These are phyloP conservation scores for Pseudopipra pipra DNA, from an alignment of 2,113 vertebrate species.

Conservation along the genomic window DNA sequence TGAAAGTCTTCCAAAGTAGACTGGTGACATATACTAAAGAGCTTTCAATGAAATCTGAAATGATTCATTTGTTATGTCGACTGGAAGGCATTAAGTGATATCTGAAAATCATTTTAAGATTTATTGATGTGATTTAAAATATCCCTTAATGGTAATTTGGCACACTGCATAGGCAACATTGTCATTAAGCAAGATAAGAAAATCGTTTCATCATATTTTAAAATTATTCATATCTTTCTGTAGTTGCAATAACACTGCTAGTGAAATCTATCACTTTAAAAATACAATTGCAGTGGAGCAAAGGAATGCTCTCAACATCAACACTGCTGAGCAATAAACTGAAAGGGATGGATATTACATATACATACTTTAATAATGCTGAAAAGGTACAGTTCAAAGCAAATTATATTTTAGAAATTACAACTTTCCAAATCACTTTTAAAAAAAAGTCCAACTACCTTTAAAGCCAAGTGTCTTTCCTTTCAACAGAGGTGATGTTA, in stretches of 20 bases:
- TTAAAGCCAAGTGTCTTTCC: background rate
- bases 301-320: background rate
- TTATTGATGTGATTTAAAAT: slow-evolving; percentile 73
- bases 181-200: slow-evolving; percentile 61
- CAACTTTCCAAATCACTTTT: background rate
- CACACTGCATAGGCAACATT: slow-evolving; percentile 46
- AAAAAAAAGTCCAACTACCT: background rate
- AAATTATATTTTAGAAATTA: background rate
- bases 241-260: background rate
- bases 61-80: slow-evolving; percentile 76
- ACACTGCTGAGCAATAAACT: background rate
- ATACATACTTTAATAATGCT: background rate
- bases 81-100: slow-evolving; percentile 71
- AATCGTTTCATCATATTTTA: slow-evolving; percentile 52
- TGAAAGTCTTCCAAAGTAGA: slow-evolving; percentile 69
- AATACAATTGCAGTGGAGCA: background rate
- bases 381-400: background rate
- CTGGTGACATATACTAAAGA: slow-evolving; percentile 71
- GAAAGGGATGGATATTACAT: background rate
- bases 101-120: slow-evolving; percentile 73
- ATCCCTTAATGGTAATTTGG: slow-evolving; percentile 67
- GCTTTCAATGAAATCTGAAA: slow-evolving; percentile 71
- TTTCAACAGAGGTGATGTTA: background rate
- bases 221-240: slow-evolving; percentile 52
- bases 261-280: slow-evolving; percentile 46